Evolutionary conservation across 1,140 invertebrate species (phyloP).

Genomic region (Ladona fulva): DNA sequence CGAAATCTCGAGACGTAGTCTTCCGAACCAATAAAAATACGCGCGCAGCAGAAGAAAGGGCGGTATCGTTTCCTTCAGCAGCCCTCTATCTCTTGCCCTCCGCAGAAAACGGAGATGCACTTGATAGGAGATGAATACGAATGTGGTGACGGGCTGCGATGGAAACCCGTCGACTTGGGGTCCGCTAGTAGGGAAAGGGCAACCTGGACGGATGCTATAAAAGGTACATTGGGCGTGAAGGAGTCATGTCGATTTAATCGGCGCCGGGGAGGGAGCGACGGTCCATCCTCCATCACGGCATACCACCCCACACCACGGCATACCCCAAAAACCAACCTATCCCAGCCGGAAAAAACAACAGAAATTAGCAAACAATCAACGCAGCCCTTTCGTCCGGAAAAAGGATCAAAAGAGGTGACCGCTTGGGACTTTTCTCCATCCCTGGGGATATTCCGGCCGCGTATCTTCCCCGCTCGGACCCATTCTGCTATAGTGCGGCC

Average conservation of each 20-base stretch:
- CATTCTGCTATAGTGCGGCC: background rate
- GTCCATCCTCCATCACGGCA: background rate
- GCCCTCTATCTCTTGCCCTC: background rate
- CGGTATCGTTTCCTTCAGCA: background rate
- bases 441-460: background rate
- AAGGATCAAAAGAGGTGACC: background rate
- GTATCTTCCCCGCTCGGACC: background rate
- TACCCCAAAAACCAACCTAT: background rate
- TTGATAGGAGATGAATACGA: background rate
- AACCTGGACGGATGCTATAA: background rate
- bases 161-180: background rate
- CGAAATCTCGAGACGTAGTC: too few relatives aligned
- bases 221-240: background rate
- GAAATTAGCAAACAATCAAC: conserved; percentile 2
- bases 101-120: background rate
- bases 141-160: background rate
- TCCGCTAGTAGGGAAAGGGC: background rate
- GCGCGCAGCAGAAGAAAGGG: background rate
- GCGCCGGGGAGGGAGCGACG: background rate
- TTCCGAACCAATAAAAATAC: background rate
- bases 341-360: background rate
- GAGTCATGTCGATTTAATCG: background rate
- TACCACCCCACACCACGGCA: background rate
- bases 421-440: background rate
- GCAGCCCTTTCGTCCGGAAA: background rate